Percentiles rank a stretch among this genome's conserved stretches.
These are phyloP conservation scores for Luperina nickerlii DNA, from an alignment of 2,888 invertebrate species.

Conservation along the genomic window DNA sequence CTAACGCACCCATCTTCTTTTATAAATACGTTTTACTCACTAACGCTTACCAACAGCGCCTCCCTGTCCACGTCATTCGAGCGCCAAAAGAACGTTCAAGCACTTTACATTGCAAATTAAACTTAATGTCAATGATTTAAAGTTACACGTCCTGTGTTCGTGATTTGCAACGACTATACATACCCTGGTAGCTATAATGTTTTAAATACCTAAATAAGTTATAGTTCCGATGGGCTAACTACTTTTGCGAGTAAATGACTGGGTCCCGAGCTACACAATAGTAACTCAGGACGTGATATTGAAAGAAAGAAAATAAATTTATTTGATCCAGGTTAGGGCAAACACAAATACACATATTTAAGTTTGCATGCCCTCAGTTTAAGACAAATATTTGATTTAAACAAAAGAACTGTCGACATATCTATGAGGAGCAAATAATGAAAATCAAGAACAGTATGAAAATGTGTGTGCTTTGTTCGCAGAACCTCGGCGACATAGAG, in stretches of 20 bases:
- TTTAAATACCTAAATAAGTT: background rate
- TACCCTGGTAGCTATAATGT: background rate
- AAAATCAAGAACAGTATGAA: background rate
- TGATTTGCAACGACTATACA: background rate
- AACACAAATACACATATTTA: background rate
- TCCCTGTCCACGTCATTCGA: background rate
- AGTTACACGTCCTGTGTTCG: background rate
- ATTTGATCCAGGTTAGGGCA: background rate
- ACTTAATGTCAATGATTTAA: background rate
- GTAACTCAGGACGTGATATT: background rate
- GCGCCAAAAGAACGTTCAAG: background rate
- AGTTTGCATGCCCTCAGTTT: background rate
- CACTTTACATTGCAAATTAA: background rate
- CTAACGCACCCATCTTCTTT: background rate
- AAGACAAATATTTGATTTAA: background rate
- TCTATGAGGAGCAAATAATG: background rate
- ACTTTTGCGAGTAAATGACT: background rate
- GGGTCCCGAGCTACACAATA: background rate
- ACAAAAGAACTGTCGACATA: background rate
- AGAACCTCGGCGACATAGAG: conserved; percentile 82
- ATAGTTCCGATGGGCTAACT: background rate
- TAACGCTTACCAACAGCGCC: background rate
- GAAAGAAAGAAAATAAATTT: background rate
- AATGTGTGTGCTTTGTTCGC: conserved; percentile 29
- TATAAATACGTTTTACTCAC: background rate